Conservation (phyloP, 2,797 vertebrate genomes). For the Enteromius mattozi region DNA sequence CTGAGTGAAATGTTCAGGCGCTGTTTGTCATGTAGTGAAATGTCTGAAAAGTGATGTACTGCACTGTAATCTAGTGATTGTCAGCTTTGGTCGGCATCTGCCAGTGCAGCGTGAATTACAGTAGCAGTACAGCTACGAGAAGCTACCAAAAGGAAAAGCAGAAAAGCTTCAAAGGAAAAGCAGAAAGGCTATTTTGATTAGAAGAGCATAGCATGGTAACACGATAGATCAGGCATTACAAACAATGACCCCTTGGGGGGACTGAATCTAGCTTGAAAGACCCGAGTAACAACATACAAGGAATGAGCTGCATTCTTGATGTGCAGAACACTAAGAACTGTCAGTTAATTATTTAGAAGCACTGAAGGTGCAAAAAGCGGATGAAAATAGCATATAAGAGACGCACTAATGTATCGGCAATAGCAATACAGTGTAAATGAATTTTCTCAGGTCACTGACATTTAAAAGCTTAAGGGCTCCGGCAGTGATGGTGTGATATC, state of each 20-base stretch:
- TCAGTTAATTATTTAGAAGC: constrained; percentile 41
- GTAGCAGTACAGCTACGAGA: neutral
- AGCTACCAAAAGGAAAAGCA: neutral
- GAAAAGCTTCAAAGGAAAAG: no score
- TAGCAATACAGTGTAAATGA: constrained; percentile 41
- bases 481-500: constrained; percentile 36
- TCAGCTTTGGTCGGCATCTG: neutral
- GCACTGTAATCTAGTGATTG: neutral
- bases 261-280: constrained; percentile 8
- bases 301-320: constrained; percentile 21
- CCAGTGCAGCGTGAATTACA: neutral
- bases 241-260: neutral
- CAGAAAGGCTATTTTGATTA: constrained; percentile 4
- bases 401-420: constrained; percentile 20
- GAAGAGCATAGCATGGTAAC: neutral
- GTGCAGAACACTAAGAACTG: constrained; percentile 8
- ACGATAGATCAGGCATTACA: constrained; percentile 11
- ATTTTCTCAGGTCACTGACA: constrained; percentile 47
- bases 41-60: neutral
- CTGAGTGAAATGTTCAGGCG: neutral
- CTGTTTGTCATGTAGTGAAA: neutral
- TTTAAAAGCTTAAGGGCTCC: constrained; percentile 53
- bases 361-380: constrained; percentile 23
- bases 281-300: neutral
- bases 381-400: constrained; percentile 3